These are phyloP conservation scores for Philhelius pedissequus DNA, from an alignment of 2,888 invertebrate genomes.

Conservation along the genomic window DNA sequence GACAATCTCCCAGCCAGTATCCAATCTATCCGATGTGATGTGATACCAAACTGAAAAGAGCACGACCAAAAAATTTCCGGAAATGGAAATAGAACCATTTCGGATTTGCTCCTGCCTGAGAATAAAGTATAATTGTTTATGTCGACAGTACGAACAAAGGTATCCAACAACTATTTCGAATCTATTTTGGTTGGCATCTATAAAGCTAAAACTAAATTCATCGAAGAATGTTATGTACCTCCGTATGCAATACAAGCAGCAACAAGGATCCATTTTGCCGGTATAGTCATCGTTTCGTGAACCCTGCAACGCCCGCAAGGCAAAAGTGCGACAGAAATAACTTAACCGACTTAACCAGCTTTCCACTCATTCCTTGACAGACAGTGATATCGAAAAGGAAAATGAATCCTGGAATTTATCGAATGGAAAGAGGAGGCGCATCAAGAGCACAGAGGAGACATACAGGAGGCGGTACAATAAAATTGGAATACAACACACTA, in stretches of 20 bases:
- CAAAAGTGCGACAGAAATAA: slow-evolving; percentile 31
- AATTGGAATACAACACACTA: not conserved
- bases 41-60: not conserved
- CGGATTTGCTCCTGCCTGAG: slow-evolving; percentile 30
- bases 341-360: slow-evolving; percentile 24
- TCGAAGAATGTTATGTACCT: not conserved
- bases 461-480: not conserved
- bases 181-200: slow-evolving; percentile 9
- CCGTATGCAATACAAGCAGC: not conserved
- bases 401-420: slow-evolving; percentile 58
- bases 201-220: not conserved
- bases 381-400: slow-evolving; percentile 34
- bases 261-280: not conserved
- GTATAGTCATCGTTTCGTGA: not conserved
- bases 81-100: slow-evolving; percentile 32
- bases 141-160: slow-evolving; percentile 19
- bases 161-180: slow-evolving; percentile 16
- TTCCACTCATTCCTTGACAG: slow-evolving; percentile 4
- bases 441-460: not conserved
- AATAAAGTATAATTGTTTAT: slow-evolving; percentile 35
- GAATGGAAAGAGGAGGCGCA: slow-evolving; percentile 17
- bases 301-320: not conserved
- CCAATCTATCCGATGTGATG: not conserved
- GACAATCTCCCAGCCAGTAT: slow-evolving; percentile 19
- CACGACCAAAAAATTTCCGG: not conserved